Percentiles rank a stretch among this genome's conserved stretches.
These are phyloP conservation scores for Tillus elongatus DNA, from an alignment of 2,888 invertebrate species.

Conservation along the genomic window DNA sequence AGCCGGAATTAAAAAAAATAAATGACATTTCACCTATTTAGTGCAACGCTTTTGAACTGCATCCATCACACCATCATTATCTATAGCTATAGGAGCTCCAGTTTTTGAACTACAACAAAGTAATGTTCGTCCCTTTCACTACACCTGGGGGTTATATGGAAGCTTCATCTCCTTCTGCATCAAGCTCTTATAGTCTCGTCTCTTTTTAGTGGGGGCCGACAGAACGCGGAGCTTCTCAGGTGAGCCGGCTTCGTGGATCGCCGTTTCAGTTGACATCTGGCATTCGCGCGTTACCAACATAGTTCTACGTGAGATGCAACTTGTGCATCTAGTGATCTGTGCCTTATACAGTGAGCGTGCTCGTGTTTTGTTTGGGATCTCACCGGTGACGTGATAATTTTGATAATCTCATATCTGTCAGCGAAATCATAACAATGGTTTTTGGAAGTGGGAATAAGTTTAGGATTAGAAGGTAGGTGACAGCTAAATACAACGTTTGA, in stretches of 20 bases:
- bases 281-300: slow-evolving; percentile 18
- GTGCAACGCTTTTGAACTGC: too few species aligned
- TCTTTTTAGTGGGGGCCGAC: slow-evolving; percentile 28
- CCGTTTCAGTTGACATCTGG: slow-evolving; percentile 32
- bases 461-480: slow-evolving; percentile 46
- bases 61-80: too few species aligned
- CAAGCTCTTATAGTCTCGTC: slow-evolving; percentile 14
- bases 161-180: slow-evolving; percentile 12
- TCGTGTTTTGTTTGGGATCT: slow-evolving; percentile 22
- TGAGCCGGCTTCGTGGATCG: slow-evolving; percentile 25
- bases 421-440: too few species aligned
- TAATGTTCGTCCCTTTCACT: slow-evolving; percentile 32
- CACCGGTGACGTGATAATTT: slow-evolving; percentile 23
- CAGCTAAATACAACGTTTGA: too few species aligned
- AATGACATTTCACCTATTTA: too few species aligned
- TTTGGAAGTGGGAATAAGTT: slow-evolving; percentile 46
- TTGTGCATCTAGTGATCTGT: slow-evolving; percentile 18
- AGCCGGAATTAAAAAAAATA: too few species aligned
- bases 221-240: slow-evolving; percentile 17
- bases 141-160: slow-evolving; percentile 27
- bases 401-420: too few species aligned
- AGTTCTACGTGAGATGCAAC: slow-evolving; percentile 21
- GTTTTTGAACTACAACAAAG: too few species aligned
- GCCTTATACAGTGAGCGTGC: slow-evolving; percentile 18
- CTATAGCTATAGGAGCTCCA: too few species aligned